Evolutionary conservation across 1,140 invertebrate genomes (phyloP).

Genomic region (Meloidogyne chitwoodi): DNA sequence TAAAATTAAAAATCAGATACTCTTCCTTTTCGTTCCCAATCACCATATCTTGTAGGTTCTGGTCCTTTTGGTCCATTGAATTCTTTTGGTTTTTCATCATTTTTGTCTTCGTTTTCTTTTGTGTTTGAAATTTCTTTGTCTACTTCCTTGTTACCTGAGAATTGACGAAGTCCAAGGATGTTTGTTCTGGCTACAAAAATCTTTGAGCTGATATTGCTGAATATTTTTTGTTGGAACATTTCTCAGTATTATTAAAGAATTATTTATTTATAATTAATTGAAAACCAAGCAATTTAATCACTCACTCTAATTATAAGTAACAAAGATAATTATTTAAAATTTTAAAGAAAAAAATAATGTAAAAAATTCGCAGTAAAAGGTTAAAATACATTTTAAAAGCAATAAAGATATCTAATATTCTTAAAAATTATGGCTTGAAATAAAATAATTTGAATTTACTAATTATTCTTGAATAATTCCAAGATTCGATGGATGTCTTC

Average conservation of each 20-base stretch:
- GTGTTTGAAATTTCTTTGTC: background rate
- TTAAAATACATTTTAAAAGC: background rate
- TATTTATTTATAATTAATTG: background rate
- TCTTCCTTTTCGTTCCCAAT: slow-evolving; percentile 97
- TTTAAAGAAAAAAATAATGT: too few species aligned
- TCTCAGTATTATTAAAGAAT: too few species aligned
- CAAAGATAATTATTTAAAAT: background rate
- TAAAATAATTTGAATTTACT: background rate
- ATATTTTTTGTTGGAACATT: background rate
- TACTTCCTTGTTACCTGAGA: background rate
- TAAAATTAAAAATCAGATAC: slow-evolving; percentile 80
- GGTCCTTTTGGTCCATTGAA: slow-evolving; percentile 87
- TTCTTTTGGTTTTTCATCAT: slow-evolving; percentile 2
- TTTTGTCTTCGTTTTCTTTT: background rate
- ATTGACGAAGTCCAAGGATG: background rate
- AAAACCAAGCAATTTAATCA: too few species aligned
- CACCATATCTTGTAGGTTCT: slow-evolving; percentile 95
- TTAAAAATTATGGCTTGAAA: background rate
- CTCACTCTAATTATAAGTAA: too few species aligned
- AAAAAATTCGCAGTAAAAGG: too few species aligned
- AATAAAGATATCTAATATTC: background rate
- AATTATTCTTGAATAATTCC: slow-evolving; percentile 16
- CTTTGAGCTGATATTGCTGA: background rate
- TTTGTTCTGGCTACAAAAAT: background rate
- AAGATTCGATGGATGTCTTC: slow-evolving; percentile 11